Conservation (phyloP, 2,113 vertebrate genomes). For the Semnopithecus entellus region DNA sequence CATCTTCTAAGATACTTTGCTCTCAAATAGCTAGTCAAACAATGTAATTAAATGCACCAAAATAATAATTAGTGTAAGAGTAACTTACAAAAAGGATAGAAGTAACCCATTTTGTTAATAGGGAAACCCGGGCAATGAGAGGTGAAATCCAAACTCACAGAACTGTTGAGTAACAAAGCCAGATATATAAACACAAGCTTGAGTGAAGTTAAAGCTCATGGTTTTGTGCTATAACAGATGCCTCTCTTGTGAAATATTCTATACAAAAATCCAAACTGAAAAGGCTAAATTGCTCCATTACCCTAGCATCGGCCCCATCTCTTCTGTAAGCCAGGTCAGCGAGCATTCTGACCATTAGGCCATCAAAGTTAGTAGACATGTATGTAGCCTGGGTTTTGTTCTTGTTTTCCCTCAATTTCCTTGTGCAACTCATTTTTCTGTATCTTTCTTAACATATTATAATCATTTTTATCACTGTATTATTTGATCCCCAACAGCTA, state of each 20-base stretch:
- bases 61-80: neutral
- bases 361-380: neutral
- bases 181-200: neutral
- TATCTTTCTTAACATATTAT: neutral
- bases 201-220: neutral
- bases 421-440: neutral
- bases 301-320: neutral
- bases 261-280: neutral
- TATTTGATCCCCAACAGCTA: neutral
- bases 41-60: neutral
- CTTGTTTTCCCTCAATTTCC: neutral
- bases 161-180: neutral
- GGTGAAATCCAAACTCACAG: neutral
- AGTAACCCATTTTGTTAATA: neutral
- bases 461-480: neutral
- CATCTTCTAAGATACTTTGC: neutral
- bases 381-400: neutral
- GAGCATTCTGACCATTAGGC: neutral
- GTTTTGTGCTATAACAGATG: neutral
- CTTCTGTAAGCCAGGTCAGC: neutral
- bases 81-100: neutral
- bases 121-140: neutral
- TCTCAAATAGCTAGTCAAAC: slow-evolving; percentile 3
- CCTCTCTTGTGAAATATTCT: neutral
- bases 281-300: neutral